Percentiles rank a stretch among this genome's conserved stretches.
These are phyloP conservation scores for Auanema sp. DNA, from an alignment of 2,888 invertebrate species.

Conservation along the genomic window DNA sequence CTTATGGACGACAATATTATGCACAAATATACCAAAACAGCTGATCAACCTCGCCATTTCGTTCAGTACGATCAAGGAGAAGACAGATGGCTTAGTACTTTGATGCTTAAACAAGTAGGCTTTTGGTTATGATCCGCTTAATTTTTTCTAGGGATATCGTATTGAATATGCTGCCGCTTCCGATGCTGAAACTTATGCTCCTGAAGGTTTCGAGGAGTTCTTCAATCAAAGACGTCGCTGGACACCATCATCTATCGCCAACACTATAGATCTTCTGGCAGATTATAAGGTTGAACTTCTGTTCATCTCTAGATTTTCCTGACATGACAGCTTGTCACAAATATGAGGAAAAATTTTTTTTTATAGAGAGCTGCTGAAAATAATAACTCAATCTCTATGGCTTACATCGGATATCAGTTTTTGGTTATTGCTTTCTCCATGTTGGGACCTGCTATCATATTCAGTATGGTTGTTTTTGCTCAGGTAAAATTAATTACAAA, in stretches of 20 bases:
- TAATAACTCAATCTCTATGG: conserved; percentile 59
- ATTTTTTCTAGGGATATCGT: conserved; percentile 62
- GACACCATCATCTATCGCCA: conserved; percentile 65
- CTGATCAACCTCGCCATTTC: conserved; percentile 78
- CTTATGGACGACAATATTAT: conserved; percentile 88
- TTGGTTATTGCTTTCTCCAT: conserved; percentile 64
- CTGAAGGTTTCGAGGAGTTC: conserved; percentile 65
- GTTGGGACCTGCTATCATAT: conserved; percentile 64
- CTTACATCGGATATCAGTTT: conserved; percentile 63
- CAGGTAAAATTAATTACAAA: too few relatives aligned
- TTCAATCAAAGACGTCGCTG: conserved; percentile 64
- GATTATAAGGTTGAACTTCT: conserved; percentile 56
- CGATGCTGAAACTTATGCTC: conserved; percentile 66
- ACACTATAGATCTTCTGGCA: conserved; percentile 62
- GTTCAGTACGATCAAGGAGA: conserved; percentile 86
- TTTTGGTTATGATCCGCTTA: too few relatives aligned
- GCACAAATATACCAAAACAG: conserved; percentile 78
- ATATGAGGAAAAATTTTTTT: too few relatives aligned
- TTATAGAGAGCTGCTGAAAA: conserved; percentile 56
- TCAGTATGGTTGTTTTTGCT: conserved; percentile 63
- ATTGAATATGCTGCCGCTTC: conserved; percentile 68
- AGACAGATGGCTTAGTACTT: conserved; percentile 68
- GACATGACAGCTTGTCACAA: not conserved
- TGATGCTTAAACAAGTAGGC: conserved; percentile 66
- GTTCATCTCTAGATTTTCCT: not conserved